Conservation (phyloP, 37 sponge, comb jelly and placozoan genomes). For the Agelas oroides region DNA sequence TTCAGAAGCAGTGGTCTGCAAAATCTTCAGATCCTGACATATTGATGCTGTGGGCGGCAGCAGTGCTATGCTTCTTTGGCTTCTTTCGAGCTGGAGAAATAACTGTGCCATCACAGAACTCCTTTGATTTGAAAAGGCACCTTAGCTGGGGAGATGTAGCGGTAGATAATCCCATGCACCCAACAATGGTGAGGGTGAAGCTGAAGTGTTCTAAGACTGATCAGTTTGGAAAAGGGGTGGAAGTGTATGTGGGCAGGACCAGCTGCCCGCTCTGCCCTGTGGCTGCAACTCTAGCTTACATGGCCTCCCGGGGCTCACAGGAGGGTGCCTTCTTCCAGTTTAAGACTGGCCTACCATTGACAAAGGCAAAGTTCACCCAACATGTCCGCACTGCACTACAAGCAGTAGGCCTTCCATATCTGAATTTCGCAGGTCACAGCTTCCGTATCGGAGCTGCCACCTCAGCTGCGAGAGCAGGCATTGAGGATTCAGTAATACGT, state of each 20-base stretch:
- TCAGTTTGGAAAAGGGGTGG: slow-evolving; percentile 52
- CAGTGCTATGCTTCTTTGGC: slow-evolving; percentile 54
- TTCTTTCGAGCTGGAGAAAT: slow-evolving; percentile 52
- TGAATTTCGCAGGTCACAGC: too few species aligned
- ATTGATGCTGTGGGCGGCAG: slow-evolving; percentile 49
- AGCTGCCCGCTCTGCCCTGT: slow-evolving; percentile 44
- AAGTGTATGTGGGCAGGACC: slow-evolving; percentile 26
- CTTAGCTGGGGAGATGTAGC: slow-evolving; percentile 49
- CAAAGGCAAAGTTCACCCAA: too few species aligned
- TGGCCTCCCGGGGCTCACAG: neutral
- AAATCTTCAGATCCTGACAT: neutral
- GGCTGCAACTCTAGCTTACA: slow-evolving; percentile 10
- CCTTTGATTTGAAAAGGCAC: slow-evolving; percentile 18
- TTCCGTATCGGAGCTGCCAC: too few species aligned
- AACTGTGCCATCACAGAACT: neutral
- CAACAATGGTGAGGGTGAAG: slow-evolving; percentile 20
- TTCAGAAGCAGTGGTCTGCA: neutral
- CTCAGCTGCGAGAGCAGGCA: too few species aligned
- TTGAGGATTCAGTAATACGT: too few species aligned
- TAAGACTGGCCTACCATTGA: slow-evolving; percentile 2
- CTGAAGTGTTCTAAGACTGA: slow-evolving; percentile 38
- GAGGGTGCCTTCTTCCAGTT: neutral
- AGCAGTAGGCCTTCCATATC: too few species aligned
- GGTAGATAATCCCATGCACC: neutral
- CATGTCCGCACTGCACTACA: too few species aligned